Percentiles rank a stretch among this genome's conserved stretches.
phyloP scores from a whole-genome alignment of 2,113 vertebrate species.

The Apteryx mantelli region DNA sequence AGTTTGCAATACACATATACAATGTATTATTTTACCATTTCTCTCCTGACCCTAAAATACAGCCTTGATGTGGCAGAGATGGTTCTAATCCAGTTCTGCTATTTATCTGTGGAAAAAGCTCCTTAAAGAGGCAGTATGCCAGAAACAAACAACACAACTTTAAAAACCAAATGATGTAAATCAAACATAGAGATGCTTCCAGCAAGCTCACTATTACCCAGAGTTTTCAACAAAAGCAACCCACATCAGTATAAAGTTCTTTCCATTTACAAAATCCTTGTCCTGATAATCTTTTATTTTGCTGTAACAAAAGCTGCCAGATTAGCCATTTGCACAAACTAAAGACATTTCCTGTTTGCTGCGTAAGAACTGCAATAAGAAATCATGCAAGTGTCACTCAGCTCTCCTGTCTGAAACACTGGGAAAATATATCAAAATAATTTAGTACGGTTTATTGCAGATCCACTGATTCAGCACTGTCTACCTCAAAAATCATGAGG shows the following conservation, averaged over 20 bases:
- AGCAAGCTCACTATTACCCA: neutral
- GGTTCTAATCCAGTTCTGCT: neutral
- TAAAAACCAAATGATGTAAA: neutral
- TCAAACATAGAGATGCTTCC: neutral
- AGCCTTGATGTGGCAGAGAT: neutral
- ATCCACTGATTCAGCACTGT: neutral
- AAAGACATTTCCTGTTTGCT: conserved; percentile 68
- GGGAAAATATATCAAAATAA: conserved; percentile 50
- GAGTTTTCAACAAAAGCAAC: conserved; percentile 12
- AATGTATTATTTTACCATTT: neutral
- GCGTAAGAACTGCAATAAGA: conserved; percentile 62
- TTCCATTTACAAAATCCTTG: conserved; percentile 28
- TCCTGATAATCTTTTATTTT: conserved; percentile 10
- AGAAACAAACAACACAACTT: neutral
- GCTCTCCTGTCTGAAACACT: conserved; percentile 38
- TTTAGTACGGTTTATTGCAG: conserved; percentile 36
- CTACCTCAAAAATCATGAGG: neutral
- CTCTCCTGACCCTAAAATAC: neutral
- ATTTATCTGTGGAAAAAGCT: neutral
- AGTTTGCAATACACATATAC: neutral
- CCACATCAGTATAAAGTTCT: conserved; percentile 23
- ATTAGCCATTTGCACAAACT: conserved; percentile 64
- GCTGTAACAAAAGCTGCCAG: conserved; percentile 47
- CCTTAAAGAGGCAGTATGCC: neutral
- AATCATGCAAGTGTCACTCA: conserved; percentile 37